Base-by-base conservation (phyloP, 2,888 invertebrate genomes). In the Nasonovia ribisnigri region DNA sequence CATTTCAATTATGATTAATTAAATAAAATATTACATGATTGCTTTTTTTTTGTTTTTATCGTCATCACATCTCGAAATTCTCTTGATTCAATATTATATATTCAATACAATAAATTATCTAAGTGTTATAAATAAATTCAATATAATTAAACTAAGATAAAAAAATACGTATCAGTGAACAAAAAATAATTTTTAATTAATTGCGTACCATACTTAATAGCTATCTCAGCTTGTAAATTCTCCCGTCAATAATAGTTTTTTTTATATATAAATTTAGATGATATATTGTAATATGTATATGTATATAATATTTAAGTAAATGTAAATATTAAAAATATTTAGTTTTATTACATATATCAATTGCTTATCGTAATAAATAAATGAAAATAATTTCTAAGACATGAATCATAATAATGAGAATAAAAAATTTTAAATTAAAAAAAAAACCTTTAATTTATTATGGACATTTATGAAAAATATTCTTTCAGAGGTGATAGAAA, bases 1-100 rank as follows among this genome's bases (percentile, higher is more conserved):
- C 13, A 51, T 46, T 90, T 51, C 42, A 51, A 90, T 90, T 51
- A 42, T 77, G 48, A 51, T 77, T 77, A 90, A 90, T 77, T 48
- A 90, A 90, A 77, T 77, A 26, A n/a, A 57, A 51, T 43, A 43
- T 29, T 20, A 88, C 88, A 36, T 20, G 36, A 51, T 77, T 48
- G 29, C 10, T 46, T 46, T 46, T 46, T 46, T 46, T 86, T 88
- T 88, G 48, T 67, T 86, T 86, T n/a, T 87, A n/a, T 48, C 6
- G 20, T 77, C 20, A 20, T 20, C 20, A 48, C n/a, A 48, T 86
- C 1, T 86, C 6, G 43, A n/a, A 86, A 86, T 46, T 46, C 86
- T 13, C 46, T 48, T 20, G 8, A 48, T 87, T 48, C 29, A 77
- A 77, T n/a, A n/a, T 77, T 77, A 36, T 20, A 67, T 16, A 67